Evolutionary conservation across 2,113 vertebrate species (phyloP).

Genomic region (Gymnobelideus leadbeateri): DNA sequence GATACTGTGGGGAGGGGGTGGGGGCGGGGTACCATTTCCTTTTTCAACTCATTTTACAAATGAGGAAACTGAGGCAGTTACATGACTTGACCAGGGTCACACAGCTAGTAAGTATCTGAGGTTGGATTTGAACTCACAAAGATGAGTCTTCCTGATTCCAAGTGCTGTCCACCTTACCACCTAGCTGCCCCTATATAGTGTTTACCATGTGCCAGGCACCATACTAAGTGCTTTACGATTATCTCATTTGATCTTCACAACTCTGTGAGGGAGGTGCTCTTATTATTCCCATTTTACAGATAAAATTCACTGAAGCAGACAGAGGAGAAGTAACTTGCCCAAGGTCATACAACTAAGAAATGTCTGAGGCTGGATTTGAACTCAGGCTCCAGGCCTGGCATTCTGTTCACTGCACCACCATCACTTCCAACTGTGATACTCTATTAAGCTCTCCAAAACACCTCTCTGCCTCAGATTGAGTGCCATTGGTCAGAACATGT

Average conservation of each 20-base stretch:
- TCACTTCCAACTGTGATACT: not conserved
- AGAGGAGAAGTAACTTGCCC: not conserved
- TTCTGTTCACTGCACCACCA: not conserved
- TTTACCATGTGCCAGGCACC: too few relatives aligned
- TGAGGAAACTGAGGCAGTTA: not conserved
- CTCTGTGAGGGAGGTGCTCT: not conserved
- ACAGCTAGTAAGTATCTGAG: not conserved
- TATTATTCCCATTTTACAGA: not conserved
- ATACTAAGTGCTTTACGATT: not conserved
- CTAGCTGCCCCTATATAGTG: not conserved
- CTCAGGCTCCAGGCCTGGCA: not conserved
- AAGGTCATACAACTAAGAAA: not conserved
- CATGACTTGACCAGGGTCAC: not conserved
- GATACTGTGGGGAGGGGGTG: not conserved
- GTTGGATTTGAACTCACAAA: not conserved
- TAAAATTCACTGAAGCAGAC: not conserved
- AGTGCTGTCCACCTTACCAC: not conserved
- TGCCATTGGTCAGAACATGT: not conserved
- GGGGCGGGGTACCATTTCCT: not conserved
- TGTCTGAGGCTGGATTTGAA: not conserved
- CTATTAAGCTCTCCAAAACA: not conserved
- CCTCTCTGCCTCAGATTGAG: not conserved
- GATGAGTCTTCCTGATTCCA: not conserved
- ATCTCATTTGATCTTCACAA: not conserved
- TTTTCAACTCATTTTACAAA: not conserved